Percentiles rank a stretch among this genome's conserved stretches.
Evolutionary conservation across 2,888 invertebrate genomes (phyloP).

Genomic region (Microplitis deprimator): DNA sequence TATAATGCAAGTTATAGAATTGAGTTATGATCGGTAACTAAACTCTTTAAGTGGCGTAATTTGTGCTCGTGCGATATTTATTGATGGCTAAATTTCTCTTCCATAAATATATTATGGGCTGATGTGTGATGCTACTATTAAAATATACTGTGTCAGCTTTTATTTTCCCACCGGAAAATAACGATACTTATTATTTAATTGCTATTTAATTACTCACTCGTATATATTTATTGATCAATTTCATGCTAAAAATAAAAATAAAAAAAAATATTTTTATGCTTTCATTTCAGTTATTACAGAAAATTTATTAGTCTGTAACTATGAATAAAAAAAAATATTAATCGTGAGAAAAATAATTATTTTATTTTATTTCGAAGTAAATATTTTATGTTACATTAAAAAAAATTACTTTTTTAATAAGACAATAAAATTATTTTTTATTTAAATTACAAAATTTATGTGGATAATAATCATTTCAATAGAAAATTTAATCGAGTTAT

Average conservation of each 20-base stretch:
- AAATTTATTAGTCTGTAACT: too few species aligned
- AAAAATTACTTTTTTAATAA: too few species aligned
- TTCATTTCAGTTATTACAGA: not conserved
- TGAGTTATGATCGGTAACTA: not conserved
- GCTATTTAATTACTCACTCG: not conserved
- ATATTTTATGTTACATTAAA: too few species aligned
- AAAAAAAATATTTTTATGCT: not conserved
- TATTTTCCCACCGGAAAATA: not conserved
- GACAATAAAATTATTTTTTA: too few species aligned
- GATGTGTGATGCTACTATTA: not conserved
- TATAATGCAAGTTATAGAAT: not conserved
- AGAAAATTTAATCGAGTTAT: too few species aligned
- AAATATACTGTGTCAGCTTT: not conserved
- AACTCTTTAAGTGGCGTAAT: not conserved
- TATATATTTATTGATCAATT: too few species aligned
- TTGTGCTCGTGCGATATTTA: not conserved
- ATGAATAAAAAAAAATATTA: too few species aligned
- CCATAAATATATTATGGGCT: not conserved
- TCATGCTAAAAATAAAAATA: too few species aligned
- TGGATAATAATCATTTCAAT: too few species aligned
- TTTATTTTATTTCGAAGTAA: too few species aligned
- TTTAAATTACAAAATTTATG: too few species aligned
- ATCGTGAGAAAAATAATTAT: too few species aligned
- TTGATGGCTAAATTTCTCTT: not conserved
- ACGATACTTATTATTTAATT: not conserved